Evolutionary conservation across 35 echinoderm and acorn worm genomes (phyloP), one percentile per base, ranked within the genome.

Genomic region (Patiria miniata): DNA sequence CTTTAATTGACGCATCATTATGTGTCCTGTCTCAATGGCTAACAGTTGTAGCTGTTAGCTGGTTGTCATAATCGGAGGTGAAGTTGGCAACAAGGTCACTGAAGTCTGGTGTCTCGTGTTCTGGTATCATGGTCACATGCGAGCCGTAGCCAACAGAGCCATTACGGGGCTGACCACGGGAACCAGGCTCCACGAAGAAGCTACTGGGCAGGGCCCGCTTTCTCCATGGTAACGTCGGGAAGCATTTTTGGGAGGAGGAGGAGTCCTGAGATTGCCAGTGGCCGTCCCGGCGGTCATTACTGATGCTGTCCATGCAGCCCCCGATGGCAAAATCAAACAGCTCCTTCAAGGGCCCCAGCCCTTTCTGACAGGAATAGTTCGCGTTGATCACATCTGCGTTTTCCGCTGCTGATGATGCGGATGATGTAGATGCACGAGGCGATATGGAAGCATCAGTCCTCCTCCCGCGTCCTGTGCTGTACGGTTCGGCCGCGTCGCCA

Each of bases 161-260:
- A 59, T 37, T 44, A 38, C 29, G 32, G 26, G 29, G 29, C 29
- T 32, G 65, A 14, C 26, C 65, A 26, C 34, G 23, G 23, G 65
- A 18, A 26, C 65, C 65, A 23, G 93, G 93, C 61, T 95, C 93
- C 47, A 86, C 57, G 84, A 95, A 95, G 81, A 95, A 95, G 81
- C 93, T 95, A 21, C 40, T 91, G 39, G 93, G 93, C 39, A 95
- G 69, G 61, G 80, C 73, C 3, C 89, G 78, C 52, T 86, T 86
- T 52, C 89, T 86, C 93, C 93, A 95, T 40, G 93, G 93, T n/a
- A 90, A 40, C n/a, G 73, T 37, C 36, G 8, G 37, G 17, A 39
- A 3, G 17, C 21, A 42, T 83, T 78, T 69, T 12, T 47, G 42
- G 12, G 42, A 47, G 32, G n/a, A n/a, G n/a, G n/a, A n/a, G n/a